These are phyloP conservation scores for Megathymus violae DNA, from an alignment of 1,140 invertebrate species.

Conservation along the genomic window DNA sequence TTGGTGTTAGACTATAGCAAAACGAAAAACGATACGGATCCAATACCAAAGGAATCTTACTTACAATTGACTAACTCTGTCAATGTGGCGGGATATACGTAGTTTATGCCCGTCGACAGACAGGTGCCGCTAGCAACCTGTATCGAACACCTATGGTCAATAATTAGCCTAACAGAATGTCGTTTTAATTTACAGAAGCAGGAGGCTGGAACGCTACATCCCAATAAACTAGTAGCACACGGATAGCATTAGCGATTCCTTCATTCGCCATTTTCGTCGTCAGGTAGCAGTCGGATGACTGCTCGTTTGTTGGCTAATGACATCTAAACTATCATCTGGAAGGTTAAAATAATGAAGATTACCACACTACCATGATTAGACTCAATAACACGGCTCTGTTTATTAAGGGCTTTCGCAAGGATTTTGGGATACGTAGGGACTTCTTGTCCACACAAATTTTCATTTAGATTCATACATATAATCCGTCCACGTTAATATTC, in stretches of 20 bases:
- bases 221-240: background rate
- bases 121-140: slow-evolving; percentile 50
- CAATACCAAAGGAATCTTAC: background rate
- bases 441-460: no score
- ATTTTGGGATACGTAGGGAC: no score
- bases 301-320: no score
- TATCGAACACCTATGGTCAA: slow-evolving; percentile 46
- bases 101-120: slow-evolving; percentile 28
- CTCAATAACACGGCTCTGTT: no score
- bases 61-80: background rate
- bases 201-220: slow-evolving; percentile 51
- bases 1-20: no score
- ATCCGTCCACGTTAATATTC: no score
- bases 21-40: background rate
- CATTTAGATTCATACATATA: no score
- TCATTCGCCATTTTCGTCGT: background rate
- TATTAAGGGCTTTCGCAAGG: no score
- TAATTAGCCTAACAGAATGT: slow-evolving; percentile 56
- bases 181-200: slow-evolving; percentile 58
- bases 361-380: no score
- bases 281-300: no score
- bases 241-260: slow-evolving; percentile 29
- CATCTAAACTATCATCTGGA: no score
- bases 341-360: no score
- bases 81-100: slow-evolving; percentile 17